Base-by-base conservation (phyloP, 2,797 vertebrate genomes). In the Meriones psammophilus region DNA sequence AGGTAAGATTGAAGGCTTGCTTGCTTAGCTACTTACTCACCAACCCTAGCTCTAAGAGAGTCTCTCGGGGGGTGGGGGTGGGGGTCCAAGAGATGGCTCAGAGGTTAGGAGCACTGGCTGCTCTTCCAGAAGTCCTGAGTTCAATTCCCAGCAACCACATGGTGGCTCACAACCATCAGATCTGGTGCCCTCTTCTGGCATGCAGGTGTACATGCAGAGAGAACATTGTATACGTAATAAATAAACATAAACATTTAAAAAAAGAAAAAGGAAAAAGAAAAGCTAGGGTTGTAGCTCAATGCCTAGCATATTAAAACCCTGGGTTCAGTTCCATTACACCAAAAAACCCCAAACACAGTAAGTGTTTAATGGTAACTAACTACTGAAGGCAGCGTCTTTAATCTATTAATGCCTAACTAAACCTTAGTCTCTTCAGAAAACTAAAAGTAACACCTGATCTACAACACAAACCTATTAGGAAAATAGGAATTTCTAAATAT, bases 391-490 rank as follows among this genome's bases (percentile, higher is more conserved):
- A 66, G 18, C 56, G 22, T 92, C 56, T 56, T 62, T 94, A 33
- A 91, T 12, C 33, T 88, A 36, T 18, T 60, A 68, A 9, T 83
- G 20, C 94, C 64, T 50, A 89, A 14, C 22, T 60, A 73, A 24
- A 79, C 30, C 26, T 79, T 50, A 58, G 76, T n/a, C 64, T 69
- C 50, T 30, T 89, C 66, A 60, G 77, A 87, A 97, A 96, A 93
- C 64, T 56, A 60, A 90, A 88, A 88, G 50, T 13, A 83, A 13
- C 64, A 66, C 50, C 84, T 60, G 54, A 95, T 69, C 80, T 78
- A 30, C 13, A 20, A 33, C 50, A 93, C 22, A 86, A 81, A 83
- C 78, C 83, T 33, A 46, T 0, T 50, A 15, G 20, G 15, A 91
- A 77, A 8, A 30, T 28, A 79, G 36, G 5, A 73, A 87, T 78